phyloP scores from a whole-genome alignment of 2,113 vertebrate species.

The Chinchilla lanigera region DNA sequence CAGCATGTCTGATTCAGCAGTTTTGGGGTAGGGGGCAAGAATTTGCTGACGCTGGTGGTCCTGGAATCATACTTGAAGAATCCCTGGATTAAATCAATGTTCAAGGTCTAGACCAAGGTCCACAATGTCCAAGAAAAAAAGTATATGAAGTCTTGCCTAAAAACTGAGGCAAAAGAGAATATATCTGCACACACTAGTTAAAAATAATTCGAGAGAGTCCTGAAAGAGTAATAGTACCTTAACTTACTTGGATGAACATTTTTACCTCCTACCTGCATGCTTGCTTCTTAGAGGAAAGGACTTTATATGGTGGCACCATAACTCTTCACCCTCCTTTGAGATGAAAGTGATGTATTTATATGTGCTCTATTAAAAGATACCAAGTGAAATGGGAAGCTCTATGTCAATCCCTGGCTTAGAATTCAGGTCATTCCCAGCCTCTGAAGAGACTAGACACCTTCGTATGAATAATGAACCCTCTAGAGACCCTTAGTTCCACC shows the following conservation, averaged over 20 bases:
- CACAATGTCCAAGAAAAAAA: background rate
- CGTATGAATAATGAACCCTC: conserved; percentile 55
- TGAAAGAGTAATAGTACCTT: background rate
- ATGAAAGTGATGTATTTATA: conserved; percentile 35
- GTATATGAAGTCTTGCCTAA: background rate
- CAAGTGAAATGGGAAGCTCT: conserved; percentile 49
- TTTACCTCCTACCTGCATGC: background rate
- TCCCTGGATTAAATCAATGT: background rate
- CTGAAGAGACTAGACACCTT: conserved; percentile 50
- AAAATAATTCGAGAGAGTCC: background rate
- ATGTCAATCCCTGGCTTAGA: conserved; percentile 49
- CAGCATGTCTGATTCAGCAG: background rate
- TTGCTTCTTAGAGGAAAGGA: conserved; percentile 35
- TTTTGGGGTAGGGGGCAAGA: background rate
- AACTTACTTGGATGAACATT: background rate
- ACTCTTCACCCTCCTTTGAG: conserved; percentile 12
- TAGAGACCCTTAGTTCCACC: conserved; percentile 43
- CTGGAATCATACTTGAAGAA: background rate
- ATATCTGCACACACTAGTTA: background rate
- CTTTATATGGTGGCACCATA: background rate
- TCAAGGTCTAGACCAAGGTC: background rate
- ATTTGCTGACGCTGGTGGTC: background rate
- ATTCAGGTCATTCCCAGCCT: conserved; percentile 57
- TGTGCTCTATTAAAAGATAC: conserved; percentile 52
- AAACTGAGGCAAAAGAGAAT: conserved; percentile 19